Base-by-base conservation (phyloP, 2,797 vertebrate genomes). In the Psittacula echo region DNA sequence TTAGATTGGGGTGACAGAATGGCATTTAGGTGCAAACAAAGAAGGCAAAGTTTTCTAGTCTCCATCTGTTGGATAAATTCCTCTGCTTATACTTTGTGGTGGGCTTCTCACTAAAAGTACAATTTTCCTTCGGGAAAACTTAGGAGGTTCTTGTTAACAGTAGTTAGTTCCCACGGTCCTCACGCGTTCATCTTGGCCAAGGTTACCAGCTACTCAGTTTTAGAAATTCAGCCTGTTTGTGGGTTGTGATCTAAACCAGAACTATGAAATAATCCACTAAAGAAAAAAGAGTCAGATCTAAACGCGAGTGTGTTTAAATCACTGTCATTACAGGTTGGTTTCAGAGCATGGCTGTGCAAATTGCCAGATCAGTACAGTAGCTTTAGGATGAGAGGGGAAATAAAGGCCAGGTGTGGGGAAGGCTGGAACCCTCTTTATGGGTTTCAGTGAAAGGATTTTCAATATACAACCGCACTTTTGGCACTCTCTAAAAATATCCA, bases 401-500 rank as follows among this genome's bases (percentile, higher is more conserved):
- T 66, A 32, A 41, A 84, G 13, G 15, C 58, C 56, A 73, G n/a
- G 34, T 72, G 39, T 70, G 44, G 39, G 50, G 29, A 85, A 79
- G 67, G 50, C 58, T 90, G 62, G 19, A 81, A 45, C 5, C 22
- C 77, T 10, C 4, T 72, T 72, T 87, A 76, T 54, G 41, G 17
- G 44, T 70, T 87, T 41, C 60, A 44, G n/a, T 41, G 41, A 66
- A 79, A 66, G 20, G 23, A 44, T 94, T 90, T 86, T 30, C 37
- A 54, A 4, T 26, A 13, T 17, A 73, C 24, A 64, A 44, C 10
- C 18, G n/a, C 9, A 26, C 13, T 89, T 94, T 37, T 54, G n/a
- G n/a, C 0, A 1, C 30, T 48, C 18, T 0, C 0, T 83, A 71
- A 91, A 92, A 89, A 71, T 90, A 87, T 18, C 21, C 0, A 0